Evolutionary conservation across 2,888 invertebrate species (phyloP).

Genomic region (Calephelis perditalis): DNA sequence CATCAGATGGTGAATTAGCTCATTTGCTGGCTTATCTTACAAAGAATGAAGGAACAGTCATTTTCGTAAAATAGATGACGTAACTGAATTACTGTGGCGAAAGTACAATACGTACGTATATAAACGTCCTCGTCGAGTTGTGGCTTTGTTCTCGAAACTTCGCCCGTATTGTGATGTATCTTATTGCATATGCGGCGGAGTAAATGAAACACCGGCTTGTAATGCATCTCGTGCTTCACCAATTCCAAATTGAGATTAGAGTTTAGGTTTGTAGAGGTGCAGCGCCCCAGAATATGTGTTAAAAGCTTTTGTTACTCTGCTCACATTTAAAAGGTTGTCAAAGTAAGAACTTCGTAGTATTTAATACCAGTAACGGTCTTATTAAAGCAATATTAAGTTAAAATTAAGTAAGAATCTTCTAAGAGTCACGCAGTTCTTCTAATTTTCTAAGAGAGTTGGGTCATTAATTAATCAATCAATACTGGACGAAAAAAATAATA

Average conservation of each 20-base stretch:
- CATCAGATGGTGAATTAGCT: too few species aligned
- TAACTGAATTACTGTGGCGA: slow-evolving; percentile 62
- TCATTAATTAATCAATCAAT: too few species aligned
- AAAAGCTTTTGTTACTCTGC: not conserved
- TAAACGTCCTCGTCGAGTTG: slow-evolving; percentile 48
- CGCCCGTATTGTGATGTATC: slow-evolving; percentile 57
- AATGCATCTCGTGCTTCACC: slow-evolving; percentile 26
- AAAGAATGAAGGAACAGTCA: not conserved
- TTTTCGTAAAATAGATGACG: slow-evolving; percentile 41
- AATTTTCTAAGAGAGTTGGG: too few species aligned
- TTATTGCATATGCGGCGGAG: slow-evolving; percentile 55
- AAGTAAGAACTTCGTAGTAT: too few species aligned
- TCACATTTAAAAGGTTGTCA: too few species aligned
- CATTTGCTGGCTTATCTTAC: not conserved
- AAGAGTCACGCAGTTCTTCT: too few species aligned
- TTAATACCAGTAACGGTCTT: too few species aligned
- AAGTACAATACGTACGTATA: slow-evolving; percentile 49
- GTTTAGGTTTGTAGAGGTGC: slow-evolving; percentile 4
- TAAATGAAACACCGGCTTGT: slow-evolving; percentile 44
- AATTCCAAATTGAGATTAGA: slow-evolving; percentile 13
- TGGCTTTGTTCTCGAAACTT: slow-evolving; percentile 70
- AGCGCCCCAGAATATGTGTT: not conserved
- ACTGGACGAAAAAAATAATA: too few species aligned
- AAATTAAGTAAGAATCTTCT: too few species aligned
- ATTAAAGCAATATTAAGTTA: too few species aligned